Evolutionary conservation across 2,113 vertebrate genomes (phyloP).

Genomic region (Progne subis): DNA sequence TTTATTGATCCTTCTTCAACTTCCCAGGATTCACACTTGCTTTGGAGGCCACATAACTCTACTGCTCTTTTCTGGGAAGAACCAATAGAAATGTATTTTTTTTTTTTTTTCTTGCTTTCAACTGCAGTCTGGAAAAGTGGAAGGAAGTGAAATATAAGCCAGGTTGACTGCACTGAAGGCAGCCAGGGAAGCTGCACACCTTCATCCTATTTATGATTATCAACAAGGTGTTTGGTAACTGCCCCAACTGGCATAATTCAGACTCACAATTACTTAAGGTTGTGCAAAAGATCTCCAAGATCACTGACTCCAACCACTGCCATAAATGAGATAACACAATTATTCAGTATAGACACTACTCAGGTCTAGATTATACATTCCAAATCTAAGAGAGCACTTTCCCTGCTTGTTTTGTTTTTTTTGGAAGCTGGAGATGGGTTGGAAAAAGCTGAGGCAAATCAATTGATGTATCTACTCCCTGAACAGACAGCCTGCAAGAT

Average conservation of each 20-base stretch:
- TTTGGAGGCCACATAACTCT: not conserved
- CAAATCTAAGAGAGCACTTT: not conserved
- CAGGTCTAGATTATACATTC: not conserved
- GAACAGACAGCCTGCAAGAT: not conserved
- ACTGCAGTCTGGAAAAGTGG: not conserved
- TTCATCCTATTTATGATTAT: not conserved
- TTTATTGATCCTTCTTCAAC: not conserved
- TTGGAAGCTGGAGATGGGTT: not conserved
- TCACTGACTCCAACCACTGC: not conserved
- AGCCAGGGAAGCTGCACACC: not conserved
- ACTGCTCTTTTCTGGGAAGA: not conserved
- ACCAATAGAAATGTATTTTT: not conserved
- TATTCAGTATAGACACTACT: not conserved
- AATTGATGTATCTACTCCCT: not conserved
- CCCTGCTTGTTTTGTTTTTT: not conserved
- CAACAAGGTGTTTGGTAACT: not conserved
- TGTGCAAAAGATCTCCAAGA: not conserved
- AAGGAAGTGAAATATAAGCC: not conserved
- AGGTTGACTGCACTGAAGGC: not conserved
- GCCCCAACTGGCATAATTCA: not conserved
- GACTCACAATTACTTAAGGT: not conserved
- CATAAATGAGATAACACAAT: not conserved
- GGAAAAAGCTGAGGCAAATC: not conserved
- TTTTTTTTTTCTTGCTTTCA: not conserved
- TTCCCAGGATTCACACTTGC: not conserved